Evolutionary conservation across 1,140 invertebrate species (phyloP).

Genomic region (Antheraea pernyi): DNA sequence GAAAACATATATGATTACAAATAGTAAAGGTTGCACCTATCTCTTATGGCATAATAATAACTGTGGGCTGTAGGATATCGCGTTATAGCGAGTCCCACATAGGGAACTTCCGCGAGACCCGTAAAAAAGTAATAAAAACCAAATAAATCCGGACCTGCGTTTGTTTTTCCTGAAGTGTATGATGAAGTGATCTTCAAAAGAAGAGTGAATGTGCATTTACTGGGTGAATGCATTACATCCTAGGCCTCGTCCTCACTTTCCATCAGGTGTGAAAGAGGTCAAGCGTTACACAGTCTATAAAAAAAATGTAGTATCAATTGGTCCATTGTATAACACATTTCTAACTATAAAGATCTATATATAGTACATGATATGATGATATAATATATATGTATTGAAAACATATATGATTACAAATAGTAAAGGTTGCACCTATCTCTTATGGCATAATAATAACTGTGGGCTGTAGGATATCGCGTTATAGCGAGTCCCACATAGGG

Average conservation of each 20-base stretch:
- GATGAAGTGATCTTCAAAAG: too few relatives aligned
- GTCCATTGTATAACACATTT: too few relatives aligned
- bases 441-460: slow-evolving; percentile 28
- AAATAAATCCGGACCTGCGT: slow-evolving; percentile 69
- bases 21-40: background rate
- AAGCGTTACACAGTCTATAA: too few relatives aligned
- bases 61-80: slow-evolving; percentile 43
- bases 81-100: slow-evolving; percentile 42
- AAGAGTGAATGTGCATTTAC: too few relatives aligned
- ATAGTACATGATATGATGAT: too few relatives aligned
- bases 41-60: slow-evolving; percentile 24
- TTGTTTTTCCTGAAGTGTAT: too few relatives aligned
- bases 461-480: slow-evolving; percentile 46
- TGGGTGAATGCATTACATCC: too few relatives aligned
- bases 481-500: slow-evolving; percentile 40
- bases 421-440: background rate
- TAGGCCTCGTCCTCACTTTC: too few relatives aligned
- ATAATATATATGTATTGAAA: too few relatives aligned
- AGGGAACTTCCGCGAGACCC: slow-evolving; percentile 37
- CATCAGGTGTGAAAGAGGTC: too few relatives aligned
- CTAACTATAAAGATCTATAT: too few relatives aligned
- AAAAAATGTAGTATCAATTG: too few relatives aligned
- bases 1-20: background rate
- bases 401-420: background rate
- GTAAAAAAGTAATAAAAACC: slow-evolving; percentile 76